Evolutionary conservation across 2,888 invertebrate genomes (phyloP).

Genomic region (Atethmia centrago): DNA sequence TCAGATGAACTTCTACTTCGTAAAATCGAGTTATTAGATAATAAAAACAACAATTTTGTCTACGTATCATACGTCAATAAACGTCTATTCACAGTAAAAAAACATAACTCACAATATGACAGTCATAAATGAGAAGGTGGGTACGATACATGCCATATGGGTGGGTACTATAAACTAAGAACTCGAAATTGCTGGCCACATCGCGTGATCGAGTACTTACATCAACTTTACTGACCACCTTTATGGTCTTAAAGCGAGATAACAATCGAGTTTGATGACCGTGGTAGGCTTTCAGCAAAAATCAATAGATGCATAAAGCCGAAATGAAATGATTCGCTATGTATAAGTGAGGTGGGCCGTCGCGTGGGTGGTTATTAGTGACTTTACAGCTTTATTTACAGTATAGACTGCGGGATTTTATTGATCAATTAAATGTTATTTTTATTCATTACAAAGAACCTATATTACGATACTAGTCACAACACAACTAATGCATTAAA

Average conservation of each 20-base stretch:
- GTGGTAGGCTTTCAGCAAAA: slow-evolving; percentile 50
- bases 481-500: not conserved
- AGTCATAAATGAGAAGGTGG: slow-evolving; percentile 69
- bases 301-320: slow-evolving; percentile 59
- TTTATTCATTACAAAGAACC: slow-evolving; percentile 21
- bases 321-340: slow-evolving; percentile 35
- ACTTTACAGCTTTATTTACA: slow-evolving; percentile 37
- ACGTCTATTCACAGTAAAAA: slow-evolving; percentile 64
- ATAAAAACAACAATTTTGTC: slow-evolving; percentile 65
- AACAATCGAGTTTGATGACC: slow-evolving; percentile 59
- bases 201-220: slow-evolving; percentile 49
- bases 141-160: not conserved
- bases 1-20: slow-evolving; percentile 5
- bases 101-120: slow-evolving; percentile 70
- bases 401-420: slow-evolving; percentile 22
- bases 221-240: slow-evolving; percentile 53
- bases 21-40: slow-evolving; percentile 60
- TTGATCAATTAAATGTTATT: slow-evolving; percentile 18
- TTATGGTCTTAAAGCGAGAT: slow-evolving; percentile 55
- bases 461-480: not conserved
- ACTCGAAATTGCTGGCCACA: slow-evolving; percentile 51
- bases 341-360: slow-evolving; percentile 23
- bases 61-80: slow-evolving; percentile 64
- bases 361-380: slow-evolving; percentile 31
- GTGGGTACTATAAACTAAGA: slow-evolving; percentile 46